phyloP scores from a whole-genome alignment of 2,797 vertebrate genomes.

The Acanthornis magna region DNA sequence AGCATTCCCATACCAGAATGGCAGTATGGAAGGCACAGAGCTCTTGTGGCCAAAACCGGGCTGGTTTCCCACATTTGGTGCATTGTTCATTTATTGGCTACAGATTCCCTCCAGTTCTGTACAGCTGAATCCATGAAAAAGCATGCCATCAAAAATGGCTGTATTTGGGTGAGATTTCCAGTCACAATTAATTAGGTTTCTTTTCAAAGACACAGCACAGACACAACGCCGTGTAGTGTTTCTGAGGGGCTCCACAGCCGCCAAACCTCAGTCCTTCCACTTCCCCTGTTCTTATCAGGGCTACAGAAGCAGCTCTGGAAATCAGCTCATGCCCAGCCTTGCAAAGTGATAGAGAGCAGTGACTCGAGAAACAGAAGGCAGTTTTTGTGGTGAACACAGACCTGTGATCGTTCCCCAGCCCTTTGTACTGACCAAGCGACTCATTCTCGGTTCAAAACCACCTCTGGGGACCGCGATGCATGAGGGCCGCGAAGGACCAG shows the following conservation, averaged over 20 bases:
- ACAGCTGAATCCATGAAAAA: not conserved
- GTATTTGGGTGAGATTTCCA: not conserved
- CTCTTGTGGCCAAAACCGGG: not conserved
- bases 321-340: not conserved
- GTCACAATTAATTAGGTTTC: not conserved
- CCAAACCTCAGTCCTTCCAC: not conserved
- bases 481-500: accelerated
- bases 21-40: accelerated
- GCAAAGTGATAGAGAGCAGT: too few relatives aligned
- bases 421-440: not conserved
- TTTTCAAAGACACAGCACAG: not conserved
- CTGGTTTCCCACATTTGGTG: not conserved
- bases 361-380: not conserved
- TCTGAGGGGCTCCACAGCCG: accelerated
- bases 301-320: not conserved
- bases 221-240: accelerated
- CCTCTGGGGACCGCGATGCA: accelerated
- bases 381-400: not conserved
- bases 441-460: accelerated
- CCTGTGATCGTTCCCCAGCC: accelerated
- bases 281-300: not conserved
- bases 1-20: not conserved
- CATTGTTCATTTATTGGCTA: not conserved
- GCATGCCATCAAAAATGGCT: not conserved
- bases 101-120: not conserved